Percentiles rank a stretch among this genome's conserved stretches.
These are phyloP conservation scores for Picus viridis DNA, from an alignment of 2,797 vertebrate species.

Conservation along the genomic window DNA sequence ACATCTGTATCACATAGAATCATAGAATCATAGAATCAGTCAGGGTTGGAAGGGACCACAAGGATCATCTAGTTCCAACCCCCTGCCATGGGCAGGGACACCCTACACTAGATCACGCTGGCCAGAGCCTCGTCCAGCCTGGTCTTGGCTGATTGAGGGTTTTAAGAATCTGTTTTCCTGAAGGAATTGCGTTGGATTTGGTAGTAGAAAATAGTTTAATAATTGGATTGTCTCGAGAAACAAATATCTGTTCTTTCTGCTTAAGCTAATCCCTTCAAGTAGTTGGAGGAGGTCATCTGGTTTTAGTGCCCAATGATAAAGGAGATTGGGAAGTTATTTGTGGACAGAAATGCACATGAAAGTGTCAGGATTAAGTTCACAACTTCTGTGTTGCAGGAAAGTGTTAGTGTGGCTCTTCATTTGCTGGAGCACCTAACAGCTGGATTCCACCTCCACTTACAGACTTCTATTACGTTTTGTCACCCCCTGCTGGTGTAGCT, in stretches of 20 bases:
- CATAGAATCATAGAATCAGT: too few species aligned
- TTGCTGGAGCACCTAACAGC: not conserved
- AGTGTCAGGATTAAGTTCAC: not conserved
- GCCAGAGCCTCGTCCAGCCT: too few species aligned
- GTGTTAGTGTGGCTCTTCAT: not conserved
- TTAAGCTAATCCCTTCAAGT: not conserved
- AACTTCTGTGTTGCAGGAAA: not conserved
- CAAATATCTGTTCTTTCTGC: not conserved
- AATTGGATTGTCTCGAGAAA: not conserved
- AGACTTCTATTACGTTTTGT: slow-evolving; percentile 9
- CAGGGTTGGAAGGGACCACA: too few species aligned
- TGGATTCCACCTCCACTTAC: slow-evolving; percentile 1
- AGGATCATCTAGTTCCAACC: too few species aligned
- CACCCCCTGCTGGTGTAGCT: not conserved
- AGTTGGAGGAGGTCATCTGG: not conserved
- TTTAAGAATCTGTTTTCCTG: not conserved
- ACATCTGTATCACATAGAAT: fast-evolving
- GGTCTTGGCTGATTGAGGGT: not conserved
- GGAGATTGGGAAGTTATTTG: not conserved
- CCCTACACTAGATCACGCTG: too few species aligned
- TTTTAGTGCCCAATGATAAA: not conserved
- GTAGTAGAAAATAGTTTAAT: not conserved
- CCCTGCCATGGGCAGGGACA: too few species aligned
- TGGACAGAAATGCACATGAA: not conserved
- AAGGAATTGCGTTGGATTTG: not conserved